A percentile compares a stretch with the other conserved stretches of the same genome.
These are phyloP conservation scores for Pollenia angustigena DNA, from an alignment of 2,888 invertebrate genomes.

Conservation along the genomic window DNA sequence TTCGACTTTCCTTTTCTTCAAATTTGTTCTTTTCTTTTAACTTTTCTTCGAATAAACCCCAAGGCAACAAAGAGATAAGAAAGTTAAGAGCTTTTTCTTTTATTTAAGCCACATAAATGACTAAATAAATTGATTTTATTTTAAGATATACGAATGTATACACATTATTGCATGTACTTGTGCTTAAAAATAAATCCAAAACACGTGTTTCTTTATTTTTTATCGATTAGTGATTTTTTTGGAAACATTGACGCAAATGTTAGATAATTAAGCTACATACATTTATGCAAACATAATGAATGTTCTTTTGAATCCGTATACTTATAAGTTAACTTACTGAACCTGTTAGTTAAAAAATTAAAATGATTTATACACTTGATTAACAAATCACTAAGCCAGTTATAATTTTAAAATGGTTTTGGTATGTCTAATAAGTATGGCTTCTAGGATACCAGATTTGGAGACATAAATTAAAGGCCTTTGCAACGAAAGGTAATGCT, in stretches of 20 bases:
- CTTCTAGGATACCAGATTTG: too few species aligned
- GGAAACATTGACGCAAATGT: background rate
- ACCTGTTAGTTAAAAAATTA: too few species aligned
- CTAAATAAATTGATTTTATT: constrained; percentile 34
- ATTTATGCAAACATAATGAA: too few species aligned
- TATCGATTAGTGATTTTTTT: background rate
- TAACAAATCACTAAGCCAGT: too few species aligned
- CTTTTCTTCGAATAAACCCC: constrained; percentile 22
- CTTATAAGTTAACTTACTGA: too few species aligned
- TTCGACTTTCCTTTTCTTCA: constrained; percentile 2
- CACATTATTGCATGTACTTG: background rate
- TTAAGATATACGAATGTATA: constrained; percentile 3
- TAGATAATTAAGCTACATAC: background rate
- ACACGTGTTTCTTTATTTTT: constrained; percentile 8
- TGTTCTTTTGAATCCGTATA: too few species aligned
- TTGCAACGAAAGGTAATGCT: too few species aligned
- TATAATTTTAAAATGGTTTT: too few species aligned
- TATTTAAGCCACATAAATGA: constrained; percentile 18
- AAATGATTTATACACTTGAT: too few species aligned
- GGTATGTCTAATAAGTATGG: too few species aligned
- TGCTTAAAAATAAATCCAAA: background rate
- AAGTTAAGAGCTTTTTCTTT: constrained; percentile 51
- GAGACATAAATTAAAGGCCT: too few species aligned
- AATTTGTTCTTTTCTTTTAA: constrained; percentile 21
- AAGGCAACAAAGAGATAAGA: constrained; percentile 51